phyloP scores from a whole-genome alignment of 2,113 vertebrate genomes.

The Otus sunia region DNA sequence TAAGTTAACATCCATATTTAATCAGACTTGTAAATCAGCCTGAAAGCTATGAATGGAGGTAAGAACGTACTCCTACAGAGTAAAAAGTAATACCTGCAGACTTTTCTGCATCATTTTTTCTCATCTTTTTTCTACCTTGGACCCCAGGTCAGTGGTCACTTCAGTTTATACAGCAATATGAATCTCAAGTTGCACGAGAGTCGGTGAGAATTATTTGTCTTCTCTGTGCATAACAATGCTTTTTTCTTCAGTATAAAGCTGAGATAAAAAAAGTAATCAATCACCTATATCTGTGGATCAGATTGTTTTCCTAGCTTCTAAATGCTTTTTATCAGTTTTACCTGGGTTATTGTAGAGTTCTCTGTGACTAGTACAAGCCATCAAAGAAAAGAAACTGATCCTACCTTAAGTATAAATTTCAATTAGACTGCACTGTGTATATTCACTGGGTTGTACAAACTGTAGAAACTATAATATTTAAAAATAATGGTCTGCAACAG shows the following conservation, averaged over 20 bases:
- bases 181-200: accelerated
- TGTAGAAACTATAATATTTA: background rate
- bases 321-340: background rate
- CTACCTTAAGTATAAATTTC: background rate
- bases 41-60: background rate
- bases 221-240: background rate
- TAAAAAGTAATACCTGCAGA: background rate
- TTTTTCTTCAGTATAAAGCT: background rate
- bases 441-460: background rate
- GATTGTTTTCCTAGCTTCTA: background rate
- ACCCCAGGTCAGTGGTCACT: background rate
- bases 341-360: background rate
- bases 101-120: background rate
- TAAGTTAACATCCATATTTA: background rate
- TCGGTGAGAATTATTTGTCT: background rate
- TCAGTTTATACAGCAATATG: background rate
- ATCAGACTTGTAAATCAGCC: background rate
- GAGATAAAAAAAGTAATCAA: background rate
- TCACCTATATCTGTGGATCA: background rate
- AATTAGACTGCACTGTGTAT: background rate
- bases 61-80: background rate
- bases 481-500: background rate
- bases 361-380: background rate
- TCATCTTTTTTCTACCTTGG: background rate
- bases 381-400: background rate